Conservation (phyloP, 2,888 invertebrate genomes). For the Cabera pusaria region DNA sequence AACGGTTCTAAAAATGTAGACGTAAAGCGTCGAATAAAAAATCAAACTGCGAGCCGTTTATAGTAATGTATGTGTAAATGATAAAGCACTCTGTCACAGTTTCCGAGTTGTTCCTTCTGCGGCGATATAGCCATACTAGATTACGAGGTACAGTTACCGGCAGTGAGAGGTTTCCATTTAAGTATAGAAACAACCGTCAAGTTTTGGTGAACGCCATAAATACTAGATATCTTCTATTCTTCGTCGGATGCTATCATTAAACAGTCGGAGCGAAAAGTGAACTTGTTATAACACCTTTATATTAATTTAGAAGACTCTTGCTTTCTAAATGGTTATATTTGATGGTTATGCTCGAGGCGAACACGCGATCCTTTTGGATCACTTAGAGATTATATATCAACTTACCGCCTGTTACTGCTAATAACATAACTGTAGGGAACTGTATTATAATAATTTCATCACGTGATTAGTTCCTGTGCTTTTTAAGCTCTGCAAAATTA, state of each 20-base stretch:
- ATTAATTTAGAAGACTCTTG: constrained; percentile 53
- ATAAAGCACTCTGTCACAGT: constrained; percentile 47
- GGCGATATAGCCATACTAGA: constrained; percentile 44
- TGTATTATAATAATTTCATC: too few relatives aligned
- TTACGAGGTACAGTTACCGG: constrained; percentile 50
- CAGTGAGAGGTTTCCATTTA: constrained; percentile 61
- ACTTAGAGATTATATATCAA: too few relatives aligned
- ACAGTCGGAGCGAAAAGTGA: constrained; percentile 62
- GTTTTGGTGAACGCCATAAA: constrained; percentile 45
- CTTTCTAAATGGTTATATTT: constrained; percentile 52
- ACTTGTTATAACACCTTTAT: constrained; percentile 50
- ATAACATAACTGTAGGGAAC: constrained; percentile 5
- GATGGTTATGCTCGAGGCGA: constrained; percentile 24
- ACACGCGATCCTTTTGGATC: constrained; percentile 24
- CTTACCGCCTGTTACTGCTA: background rate
- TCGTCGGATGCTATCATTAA: constrained; percentile 55
- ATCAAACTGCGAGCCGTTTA: constrained; percentile 33
- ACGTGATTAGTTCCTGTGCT: background rate
- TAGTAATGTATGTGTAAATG: constrained; percentile 38
- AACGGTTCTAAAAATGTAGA: constrained; percentile 9
- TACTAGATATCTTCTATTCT: constrained; percentile 48
- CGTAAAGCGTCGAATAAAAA: constrained; percentile 28
- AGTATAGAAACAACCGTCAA: constrained; percentile 47
- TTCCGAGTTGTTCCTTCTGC: constrained; percentile 36
- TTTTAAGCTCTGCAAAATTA: too few relatives aligned